Evolutionary conservation across 2,113 vertebrate genomes (phyloP).

Genomic region (Hyperoodon ampullatus): DNA sequence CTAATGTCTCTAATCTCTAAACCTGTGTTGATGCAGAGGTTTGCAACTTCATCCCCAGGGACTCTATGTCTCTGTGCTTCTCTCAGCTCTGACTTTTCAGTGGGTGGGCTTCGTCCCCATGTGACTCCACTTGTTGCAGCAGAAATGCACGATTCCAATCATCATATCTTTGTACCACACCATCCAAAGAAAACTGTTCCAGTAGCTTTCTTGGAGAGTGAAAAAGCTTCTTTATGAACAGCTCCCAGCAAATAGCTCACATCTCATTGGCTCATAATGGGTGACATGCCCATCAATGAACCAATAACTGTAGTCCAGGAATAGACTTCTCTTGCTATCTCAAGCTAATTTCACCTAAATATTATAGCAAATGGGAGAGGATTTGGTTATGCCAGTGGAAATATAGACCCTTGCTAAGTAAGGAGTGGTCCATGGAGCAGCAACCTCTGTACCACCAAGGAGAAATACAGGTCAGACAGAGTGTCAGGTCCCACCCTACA

Average conservation of each 20-base stretch:
- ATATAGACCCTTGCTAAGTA: background rate
- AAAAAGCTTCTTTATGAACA: background rate
- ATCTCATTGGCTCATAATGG: background rate
- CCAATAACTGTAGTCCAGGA: background rate
- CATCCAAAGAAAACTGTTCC: background rate
- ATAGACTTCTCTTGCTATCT: background rate
- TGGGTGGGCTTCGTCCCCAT: background rate
- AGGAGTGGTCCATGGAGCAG: background rate
- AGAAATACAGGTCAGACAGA: background rate
- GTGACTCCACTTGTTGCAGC: background rate
- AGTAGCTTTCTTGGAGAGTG: background rate
- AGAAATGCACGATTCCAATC: background rate
- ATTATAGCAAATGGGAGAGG: background rate
- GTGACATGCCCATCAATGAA: background rate
- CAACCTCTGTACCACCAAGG: rapidly evolving
- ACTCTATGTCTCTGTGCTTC: background rate
- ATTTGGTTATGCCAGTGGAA: background rate
- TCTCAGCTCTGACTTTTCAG: background rate
- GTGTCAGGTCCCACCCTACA: background rate
- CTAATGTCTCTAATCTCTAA: too few species aligned
- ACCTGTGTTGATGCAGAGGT: background rate
- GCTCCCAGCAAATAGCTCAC: background rate
- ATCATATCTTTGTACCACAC: background rate
- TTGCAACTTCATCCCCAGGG: background rate
- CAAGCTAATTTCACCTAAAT: background rate